Evolutionary conservation across 92 coral and sea anemone species (phyloP), one percentile per base, ranked within the genome.

Genomic region (Porites cylindrica): DNA sequence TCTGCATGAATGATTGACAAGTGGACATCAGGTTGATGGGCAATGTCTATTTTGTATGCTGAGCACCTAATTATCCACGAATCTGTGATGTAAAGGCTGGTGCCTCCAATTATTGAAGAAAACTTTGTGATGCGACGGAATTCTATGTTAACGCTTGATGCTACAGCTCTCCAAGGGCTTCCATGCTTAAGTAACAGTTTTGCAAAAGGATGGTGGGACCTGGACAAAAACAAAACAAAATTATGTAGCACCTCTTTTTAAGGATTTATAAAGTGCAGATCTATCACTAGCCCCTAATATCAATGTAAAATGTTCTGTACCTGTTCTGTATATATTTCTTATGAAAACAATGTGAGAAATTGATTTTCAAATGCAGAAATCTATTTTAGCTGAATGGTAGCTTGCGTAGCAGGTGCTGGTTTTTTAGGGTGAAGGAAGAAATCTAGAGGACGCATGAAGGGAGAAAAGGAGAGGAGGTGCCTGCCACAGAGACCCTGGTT

Each of bases 131-230:
- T 91, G 51, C 99, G 98, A 20, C 99, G 89, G 77, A 97, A 95
- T 81, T 97, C 99, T 61, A 95, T 86, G 88, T 97, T 97, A 52
- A 97, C 90, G 43, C 90, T 90, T 54, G 99, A 90, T 16, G 99
- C 99, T 52, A 93, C 99, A 7, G 98, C 99, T 72, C 94, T 93
- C 99, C 99, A 97, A 29, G 98, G 98, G n/a, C 91, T 90, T 32
- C 99, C 99, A 88, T 97, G 98, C 62, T 91, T 92, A 9, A 88
- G 73, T 68, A 97, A 90, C 16, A 94, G 92, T 87, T 86, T 88
- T 56, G 91, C 96, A 38, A 97, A 87, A 13, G 99, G 98, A 77
- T 97, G 99, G 68, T 90, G 90, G 23, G 89, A 78, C 99, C 98
- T 97, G 62, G n/a, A 58, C 65, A 79, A 17, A 62, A 16, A 43